These are phyloP conservation scores for Podabrus alpinus DNA, from an alignment of 2,888 invertebrate species.

Conservation along the genomic window DNA sequence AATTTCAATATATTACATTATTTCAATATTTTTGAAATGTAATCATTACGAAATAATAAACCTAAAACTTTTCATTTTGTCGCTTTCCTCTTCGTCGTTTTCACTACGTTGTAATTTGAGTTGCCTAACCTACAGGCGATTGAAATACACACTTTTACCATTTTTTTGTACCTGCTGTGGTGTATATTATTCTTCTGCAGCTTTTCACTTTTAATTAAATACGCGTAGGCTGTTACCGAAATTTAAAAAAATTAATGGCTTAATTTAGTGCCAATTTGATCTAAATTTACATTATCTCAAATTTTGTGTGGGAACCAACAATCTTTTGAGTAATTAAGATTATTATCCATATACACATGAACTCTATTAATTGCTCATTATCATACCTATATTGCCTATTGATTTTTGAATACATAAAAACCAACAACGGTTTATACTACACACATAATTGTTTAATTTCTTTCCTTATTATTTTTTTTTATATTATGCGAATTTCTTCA, in stretches of 20 bases:
- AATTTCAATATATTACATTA: no score
- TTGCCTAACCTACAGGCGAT: neutral
- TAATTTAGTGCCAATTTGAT: neutral
- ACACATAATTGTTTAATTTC: neutral
- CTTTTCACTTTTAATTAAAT: no score
- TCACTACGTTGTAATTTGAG: neutral
- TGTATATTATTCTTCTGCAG: no score
- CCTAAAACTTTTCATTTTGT: neutral
- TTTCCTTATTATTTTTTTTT: no score
- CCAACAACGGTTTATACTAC: neutral
- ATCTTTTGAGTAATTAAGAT: neutral
- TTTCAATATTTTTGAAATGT: neutral
- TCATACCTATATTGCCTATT: neutral
- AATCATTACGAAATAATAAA: neutral
- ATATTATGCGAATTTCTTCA: neutral
- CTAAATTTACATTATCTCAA: neutral
- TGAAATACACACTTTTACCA: neutral
- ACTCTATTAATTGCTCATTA: neutral
- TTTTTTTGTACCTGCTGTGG: no score
- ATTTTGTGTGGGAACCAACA: neutral
- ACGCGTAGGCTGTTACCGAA: neutral
- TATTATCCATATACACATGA: neutral
- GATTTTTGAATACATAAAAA: neutral
- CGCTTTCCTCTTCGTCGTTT: neutral
- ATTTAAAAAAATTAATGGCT: neutral